Evolutionary conservation across 92 coral and sea anemone species (phyloP), one percentile per base, ranked within the genome.

Genomic region (Epizoanthus ramosus): DNA sequence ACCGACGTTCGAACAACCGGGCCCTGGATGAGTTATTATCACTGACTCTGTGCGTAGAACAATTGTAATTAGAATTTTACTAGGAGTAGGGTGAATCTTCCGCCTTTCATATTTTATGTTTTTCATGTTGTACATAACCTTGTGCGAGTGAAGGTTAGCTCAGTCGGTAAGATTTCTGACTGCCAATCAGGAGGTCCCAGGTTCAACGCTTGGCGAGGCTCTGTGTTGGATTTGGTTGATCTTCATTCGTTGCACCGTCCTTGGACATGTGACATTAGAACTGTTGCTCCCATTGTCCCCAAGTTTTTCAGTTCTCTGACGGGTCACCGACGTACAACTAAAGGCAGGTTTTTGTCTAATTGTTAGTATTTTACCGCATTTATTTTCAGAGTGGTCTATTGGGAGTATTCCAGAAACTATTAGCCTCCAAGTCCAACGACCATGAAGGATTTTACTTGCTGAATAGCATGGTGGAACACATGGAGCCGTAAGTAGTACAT

Each of bases 391-490:
- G 87, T 76, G 98, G 94, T 6, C 75, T 96, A 71, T 77, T 96
- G 63, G 99, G 99, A 25, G 97, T 96, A 63, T 96, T 96, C 83
- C 99, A 96, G 82, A 96, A 94, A 84, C 89, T 96, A 41, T 88
- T 96, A 65, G 98, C 99, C 17, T 96, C 99, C n/a, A 94, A 91
- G 82, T 74, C 92, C 41, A 96, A 96, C 71, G 99, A 96, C 59
- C 99, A 96, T 74, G 98, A 96, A 85, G 99, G 99, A 23, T 96
- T 96, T 67, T 96, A 96, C 76, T 83, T 96, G 35, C 71, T 96
- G 17, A 92, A 94, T 21, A 93, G 95, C 60, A 90, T 96, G 89
- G 93, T 96, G 76, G 99, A 96, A 63, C 95, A 88, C 66, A 91
- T 96, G 68, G 98, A 94, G 75, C 94, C 91, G 99, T 96, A 28